Evolutionary conservation across 2,888 invertebrate genomes (phyloP).

Genomic region (Falcaria lacertinaria): DNA sequence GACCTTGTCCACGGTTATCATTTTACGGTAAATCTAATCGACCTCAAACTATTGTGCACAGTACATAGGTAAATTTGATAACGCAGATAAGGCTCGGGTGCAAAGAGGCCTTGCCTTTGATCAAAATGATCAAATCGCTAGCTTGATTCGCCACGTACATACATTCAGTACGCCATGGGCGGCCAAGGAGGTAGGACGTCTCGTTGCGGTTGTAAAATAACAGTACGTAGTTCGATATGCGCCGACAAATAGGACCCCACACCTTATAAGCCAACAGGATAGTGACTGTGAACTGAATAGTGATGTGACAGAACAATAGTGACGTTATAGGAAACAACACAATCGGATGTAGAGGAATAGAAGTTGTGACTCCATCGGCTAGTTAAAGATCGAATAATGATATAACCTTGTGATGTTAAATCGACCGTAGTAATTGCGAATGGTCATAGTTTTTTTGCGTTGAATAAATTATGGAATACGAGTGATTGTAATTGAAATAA

Average conservation of each 20-base stretch:
- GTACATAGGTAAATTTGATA: conserved; percentile 41
- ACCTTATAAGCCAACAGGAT: conserved; percentile 24
- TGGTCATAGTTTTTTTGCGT: conserved; percentile 19
- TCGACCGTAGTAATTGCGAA: conserved; percentile 20
- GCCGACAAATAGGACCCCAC: background rate
- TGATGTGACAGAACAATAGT: conserved; percentile 40
- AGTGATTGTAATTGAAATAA: conserved; percentile 18
- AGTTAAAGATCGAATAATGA: conserved; percentile 7
- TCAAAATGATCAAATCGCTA: conserved; percentile 20
- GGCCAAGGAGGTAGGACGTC: conserved; percentile 17
- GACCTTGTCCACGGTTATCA: conserved; percentile 34
- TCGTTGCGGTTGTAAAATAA: background rate
- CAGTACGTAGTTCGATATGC: conserved; percentile 2
- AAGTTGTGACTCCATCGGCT: conserved; percentile 11
- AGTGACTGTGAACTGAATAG: conserved; percentile 26
- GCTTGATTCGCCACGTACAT: conserved; percentile 6
- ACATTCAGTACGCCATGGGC: conserved; percentile 26
- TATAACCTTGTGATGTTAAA: conserved; percentile 18
- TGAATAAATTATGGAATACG: conserved; percentile 18
- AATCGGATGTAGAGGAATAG: conserved; percentile 1
- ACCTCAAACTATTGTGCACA: conserved; percentile 28
- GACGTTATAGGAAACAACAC: conserved; percentile 17
- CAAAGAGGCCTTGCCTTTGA: conserved; percentile 18
- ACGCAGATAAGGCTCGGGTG: conserved; percentile 33
- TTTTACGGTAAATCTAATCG: conserved; percentile 32